These are phyloP conservation scores for Drosophila acutilabella DNA, from an alignment of 2,888 invertebrate genomes.

Conservation along the genomic window DNA sequence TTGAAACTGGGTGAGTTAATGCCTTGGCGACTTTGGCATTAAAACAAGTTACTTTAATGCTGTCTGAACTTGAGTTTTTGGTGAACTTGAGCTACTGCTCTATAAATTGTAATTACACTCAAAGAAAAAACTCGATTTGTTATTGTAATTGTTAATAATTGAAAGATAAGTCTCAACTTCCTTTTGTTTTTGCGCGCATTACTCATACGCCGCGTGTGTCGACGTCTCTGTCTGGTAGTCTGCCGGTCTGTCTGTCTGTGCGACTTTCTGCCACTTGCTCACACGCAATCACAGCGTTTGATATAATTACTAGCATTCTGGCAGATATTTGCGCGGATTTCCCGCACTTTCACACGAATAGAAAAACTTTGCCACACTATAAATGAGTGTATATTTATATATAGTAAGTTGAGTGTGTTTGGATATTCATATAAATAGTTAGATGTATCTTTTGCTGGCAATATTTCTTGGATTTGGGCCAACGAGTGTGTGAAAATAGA, in stretches of 20 bases:
- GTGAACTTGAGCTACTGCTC: slow-evolving; percentile 38
- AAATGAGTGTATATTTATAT: background rate
- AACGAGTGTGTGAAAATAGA: slow-evolving; percentile 81
- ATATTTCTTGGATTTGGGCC: slow-evolving; percentile 80
- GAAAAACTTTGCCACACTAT: slow-evolving; percentile 29
- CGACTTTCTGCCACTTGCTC: slow-evolving; percentile 20
- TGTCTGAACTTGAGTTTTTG: slow-evolving; percentile 39
- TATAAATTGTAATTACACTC: slow-evolving; percentile 24
- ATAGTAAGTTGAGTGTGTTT: slow-evolving; percentile 5
- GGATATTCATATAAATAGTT: slow-evolving; percentile 54
- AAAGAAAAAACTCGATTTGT: background rate
- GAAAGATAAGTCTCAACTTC: background rate
- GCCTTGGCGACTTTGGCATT: slow-evolving; percentile 26
- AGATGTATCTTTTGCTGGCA: slow-evolving; percentile 51
- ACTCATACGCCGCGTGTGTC: slow-evolving; percentile 63
- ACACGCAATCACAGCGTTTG: slow-evolving; percentile 40
- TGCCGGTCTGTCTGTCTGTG: slow-evolving; percentile 6
- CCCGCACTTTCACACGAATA: slow-evolving; percentile 46
- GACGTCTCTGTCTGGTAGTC: slow-evolving; percentile 6
- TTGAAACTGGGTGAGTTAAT: slow-evolving; percentile 42
- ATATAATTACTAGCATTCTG: slow-evolving; percentile 41
- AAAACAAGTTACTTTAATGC: slow-evolving; percentile 11
- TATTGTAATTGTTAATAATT: slow-evolving; percentile 13
- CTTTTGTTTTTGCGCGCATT: slow-evolving; percentile 34
- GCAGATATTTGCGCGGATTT: slow-evolving; percentile 62